A percentile compares a stretch with the other conserved stretches of the same genome.
Evolutionary conservation across 2,888 invertebrate species (phyloP).

Genomic region (Coenonympha glycerion): DNA sequence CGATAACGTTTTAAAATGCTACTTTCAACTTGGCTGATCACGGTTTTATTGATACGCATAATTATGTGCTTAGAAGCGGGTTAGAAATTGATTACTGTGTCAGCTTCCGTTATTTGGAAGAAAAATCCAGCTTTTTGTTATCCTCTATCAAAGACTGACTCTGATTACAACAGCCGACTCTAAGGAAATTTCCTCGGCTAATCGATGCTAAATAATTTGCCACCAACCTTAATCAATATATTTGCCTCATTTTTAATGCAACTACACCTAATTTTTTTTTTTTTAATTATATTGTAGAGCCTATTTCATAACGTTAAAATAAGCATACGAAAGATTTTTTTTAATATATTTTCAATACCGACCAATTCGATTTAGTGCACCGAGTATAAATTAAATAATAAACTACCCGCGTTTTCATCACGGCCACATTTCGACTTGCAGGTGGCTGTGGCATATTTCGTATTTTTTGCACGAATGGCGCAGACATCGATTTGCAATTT

Average conservation of each 20-base stretch:
- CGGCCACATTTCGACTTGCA: slow-evolving; percentile 33
- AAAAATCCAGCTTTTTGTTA: background rate
- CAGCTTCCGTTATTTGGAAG: background rate
- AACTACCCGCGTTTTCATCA: slow-evolving; percentile 1
- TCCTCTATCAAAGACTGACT: background rate
- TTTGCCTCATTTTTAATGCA: too few relatives aligned
- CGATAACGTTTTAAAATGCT: background rate
- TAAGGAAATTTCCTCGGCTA: too few relatives aligned
- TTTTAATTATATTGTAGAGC: too few relatives aligned
- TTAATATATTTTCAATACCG: background rate
- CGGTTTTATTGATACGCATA: background rate
- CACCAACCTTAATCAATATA: too few relatives aligned
- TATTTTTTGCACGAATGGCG: slow-evolving; percentile 50
- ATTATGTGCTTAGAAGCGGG: background rate
- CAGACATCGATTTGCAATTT: slow-evolving; percentile 58
- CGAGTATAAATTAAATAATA: too few relatives aligned
- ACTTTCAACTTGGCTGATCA: slow-evolving; percentile 1
- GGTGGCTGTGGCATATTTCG: slow-evolving; percentile 50
- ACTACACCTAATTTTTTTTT: too few relatives aligned
- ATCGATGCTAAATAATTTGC: too few relatives aligned
- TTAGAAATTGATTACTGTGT: slow-evolving; percentile 1
- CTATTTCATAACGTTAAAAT: too few relatives aligned
- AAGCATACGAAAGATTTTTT: background rate
- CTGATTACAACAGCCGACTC: too few relatives aligned
- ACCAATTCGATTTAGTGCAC: slow-evolving; percentile 6